These are phyloP conservation scores for Polymixis lichenea DNA, from an alignment of 2,888 invertebrate species.

Conservation along the genomic window DNA sequence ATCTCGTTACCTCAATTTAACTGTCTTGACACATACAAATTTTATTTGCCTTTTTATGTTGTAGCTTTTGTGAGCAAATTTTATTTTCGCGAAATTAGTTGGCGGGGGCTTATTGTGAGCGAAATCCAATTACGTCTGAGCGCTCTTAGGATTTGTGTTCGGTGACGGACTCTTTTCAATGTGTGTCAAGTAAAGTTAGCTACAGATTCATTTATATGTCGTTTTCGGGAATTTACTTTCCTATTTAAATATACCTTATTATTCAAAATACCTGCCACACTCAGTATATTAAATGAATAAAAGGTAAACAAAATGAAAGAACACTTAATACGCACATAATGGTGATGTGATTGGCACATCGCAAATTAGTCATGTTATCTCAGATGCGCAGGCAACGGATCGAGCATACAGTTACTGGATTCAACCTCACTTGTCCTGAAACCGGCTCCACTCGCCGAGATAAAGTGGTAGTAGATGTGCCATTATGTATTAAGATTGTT, in stretches of 20 bases:
- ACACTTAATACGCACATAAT: constrained; percentile 69
- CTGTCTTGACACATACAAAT: constrained; percentile 87
- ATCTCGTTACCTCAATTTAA: constrained; percentile 87
- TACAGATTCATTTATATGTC: constrained; percentile 46
- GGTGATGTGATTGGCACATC: constrained; percentile 75
- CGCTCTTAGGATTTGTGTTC: constrained; percentile 72
- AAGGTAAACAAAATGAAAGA: constrained; percentile 46
- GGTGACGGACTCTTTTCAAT: constrained; percentile 71
- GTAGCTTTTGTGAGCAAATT: constrained; percentile 84
- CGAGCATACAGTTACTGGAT: constrained; percentile 74
- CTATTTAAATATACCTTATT: constrained; percentile 2
- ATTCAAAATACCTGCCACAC: neutral
- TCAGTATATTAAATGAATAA: constrained; percentile 12
- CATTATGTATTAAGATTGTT: constrained; percentile 77
- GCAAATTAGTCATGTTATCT: constrained; percentile 79
- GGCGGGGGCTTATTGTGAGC: constrained; percentile 77
- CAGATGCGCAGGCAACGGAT: constrained; percentile 71
- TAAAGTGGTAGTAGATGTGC: constrained; percentile 76
- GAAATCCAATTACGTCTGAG: constrained; percentile 80
- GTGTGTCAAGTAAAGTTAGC: constrained; percentile 66
- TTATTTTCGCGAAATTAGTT: constrained; percentile 81
- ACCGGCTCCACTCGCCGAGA: constrained; percentile 69
- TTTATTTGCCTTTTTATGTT: constrained; percentile 83
- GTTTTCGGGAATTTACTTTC: constrained; percentile 17
- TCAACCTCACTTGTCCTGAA: constrained; percentile 71